Evolutionary conservation across 2,113 vertebrate genomes (phyloP).

Genomic region (Gambusia affinis): DNA sequence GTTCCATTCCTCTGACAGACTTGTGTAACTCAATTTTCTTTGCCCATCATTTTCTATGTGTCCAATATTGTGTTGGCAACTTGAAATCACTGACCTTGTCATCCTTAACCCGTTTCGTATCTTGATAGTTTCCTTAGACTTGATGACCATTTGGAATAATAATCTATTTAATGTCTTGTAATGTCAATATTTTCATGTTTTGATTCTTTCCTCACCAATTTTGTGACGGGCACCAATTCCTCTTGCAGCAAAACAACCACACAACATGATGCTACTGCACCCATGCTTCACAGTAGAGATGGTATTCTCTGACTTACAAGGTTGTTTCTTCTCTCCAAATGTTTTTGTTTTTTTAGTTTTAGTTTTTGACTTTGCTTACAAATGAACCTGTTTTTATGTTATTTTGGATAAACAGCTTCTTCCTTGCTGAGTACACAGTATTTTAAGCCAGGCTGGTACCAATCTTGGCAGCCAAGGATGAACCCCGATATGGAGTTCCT

Average conservation of each 20-base stretch:
- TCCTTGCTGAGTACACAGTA: background rate
- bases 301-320: background rate
- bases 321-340: background rate
- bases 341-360: no score
- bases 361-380: background rate
- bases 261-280: no score
- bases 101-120: background rate
- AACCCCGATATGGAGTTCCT: background rate
- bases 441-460: background rate
- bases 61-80: no score
- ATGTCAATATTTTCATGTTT: no score
- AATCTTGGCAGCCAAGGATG: no score
- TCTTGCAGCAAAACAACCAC: background rate
- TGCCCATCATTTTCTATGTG: no score
- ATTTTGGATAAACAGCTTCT: background rate
- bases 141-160: background rate
- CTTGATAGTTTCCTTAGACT: background rate
- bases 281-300: background rate
- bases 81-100: no score
- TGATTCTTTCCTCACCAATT: background rate
- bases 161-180: background rate
- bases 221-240: background rate
- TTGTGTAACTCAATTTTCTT: background rate
- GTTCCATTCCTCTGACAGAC: background rate
- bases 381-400: background rate